Base-by-base conservation (phyloP, 2,888 invertebrate species). In the Heliconius aoede region DNA sequence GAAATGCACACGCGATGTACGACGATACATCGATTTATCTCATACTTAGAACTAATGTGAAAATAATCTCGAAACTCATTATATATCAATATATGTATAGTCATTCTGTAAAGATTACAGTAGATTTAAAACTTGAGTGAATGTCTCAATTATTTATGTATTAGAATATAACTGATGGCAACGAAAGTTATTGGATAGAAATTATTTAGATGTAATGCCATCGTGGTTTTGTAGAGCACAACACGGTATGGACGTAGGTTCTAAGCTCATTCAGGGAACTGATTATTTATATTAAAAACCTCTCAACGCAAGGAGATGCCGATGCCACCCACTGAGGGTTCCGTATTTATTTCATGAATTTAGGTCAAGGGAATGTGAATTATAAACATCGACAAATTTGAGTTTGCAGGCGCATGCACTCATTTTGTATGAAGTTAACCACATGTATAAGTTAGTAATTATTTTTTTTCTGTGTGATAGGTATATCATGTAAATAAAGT, bases 1-100 rank as follows among this genome's bases (percentile, higher is more conserved):
- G 83, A 84, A 85, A 84, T 83, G 81, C 80, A 32, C 74, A 80
- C 84, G 84, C 83, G 83, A 75, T 82, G 77, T 83, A 76, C 65
- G 46, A 69, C 62, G 78, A 73, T 51, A 71, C 46, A 46, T 18
- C 46, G 46, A 40, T 68, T 32, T 28, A 40, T 60, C 60, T 60
- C 36, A 32, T 36, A 36, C 68, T 71, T 9, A 75, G 21, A 67
- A 68, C 18, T 69, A 64, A 75, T 62, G 36, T 75, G 64, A 75
- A 75, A 71, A 55, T 71, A 71, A 71, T 18, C 58, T 46, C 62
- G 62, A 62, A 72, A 61, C 28, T 5, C 36, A 72, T 72, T 18
- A 72, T 9, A 26, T 18, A 40, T 55, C 13, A 30, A 69, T 55
- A 28, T 67, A 46, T 68, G 26, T 13, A 65, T 24, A 36, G 18